Conservation (phyloP, 2,888 invertebrate genomes). For the Noctua pronuba region DNA sequence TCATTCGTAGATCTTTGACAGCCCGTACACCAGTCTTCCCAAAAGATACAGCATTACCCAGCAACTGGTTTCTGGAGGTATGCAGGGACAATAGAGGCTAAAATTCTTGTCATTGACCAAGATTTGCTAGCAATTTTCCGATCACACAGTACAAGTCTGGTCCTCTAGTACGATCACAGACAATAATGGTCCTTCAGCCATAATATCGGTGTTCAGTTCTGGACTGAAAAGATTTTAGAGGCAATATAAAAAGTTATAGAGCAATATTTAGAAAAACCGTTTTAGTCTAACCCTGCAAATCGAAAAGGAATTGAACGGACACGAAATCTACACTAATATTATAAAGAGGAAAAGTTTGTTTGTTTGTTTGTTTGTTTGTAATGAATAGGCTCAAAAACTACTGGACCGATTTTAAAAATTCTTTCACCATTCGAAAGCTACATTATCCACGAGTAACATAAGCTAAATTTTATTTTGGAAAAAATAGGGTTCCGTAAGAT, state of each 20-base stretch:
- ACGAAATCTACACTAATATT: no score
- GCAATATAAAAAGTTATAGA: conserved; percentile 38
- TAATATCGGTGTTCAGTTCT: not conserved
- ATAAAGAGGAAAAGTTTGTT: no score
- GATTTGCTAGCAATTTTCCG: not conserved
- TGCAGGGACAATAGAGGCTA: not conserved
- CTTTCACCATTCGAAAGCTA: no score
- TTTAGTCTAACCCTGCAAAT: conserved; percentile 44
- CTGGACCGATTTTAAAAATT: no score
- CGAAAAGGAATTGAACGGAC: conserved; percentile 52
- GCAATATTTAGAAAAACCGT: conserved; percentile 45
- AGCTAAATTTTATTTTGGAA: no score
- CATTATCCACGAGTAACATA: no score
- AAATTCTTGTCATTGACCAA: not conserved
- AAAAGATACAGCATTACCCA: not conserved
- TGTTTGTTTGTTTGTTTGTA: no score
- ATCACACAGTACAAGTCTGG: not conserved
- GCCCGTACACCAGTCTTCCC: not conserved
- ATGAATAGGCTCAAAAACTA: no score
- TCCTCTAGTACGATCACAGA: conserved; percentile 13
- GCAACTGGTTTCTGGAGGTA: not conserved
- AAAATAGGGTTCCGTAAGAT: no score
- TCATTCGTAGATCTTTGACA: not conserved
- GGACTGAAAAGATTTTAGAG: conserved; percentile 20
- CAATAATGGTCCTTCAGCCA: conserved; percentile 18